Conservation (phyloP, 1,140 invertebrate genomes). For the Amphibalanus amphitrite region DNA sequence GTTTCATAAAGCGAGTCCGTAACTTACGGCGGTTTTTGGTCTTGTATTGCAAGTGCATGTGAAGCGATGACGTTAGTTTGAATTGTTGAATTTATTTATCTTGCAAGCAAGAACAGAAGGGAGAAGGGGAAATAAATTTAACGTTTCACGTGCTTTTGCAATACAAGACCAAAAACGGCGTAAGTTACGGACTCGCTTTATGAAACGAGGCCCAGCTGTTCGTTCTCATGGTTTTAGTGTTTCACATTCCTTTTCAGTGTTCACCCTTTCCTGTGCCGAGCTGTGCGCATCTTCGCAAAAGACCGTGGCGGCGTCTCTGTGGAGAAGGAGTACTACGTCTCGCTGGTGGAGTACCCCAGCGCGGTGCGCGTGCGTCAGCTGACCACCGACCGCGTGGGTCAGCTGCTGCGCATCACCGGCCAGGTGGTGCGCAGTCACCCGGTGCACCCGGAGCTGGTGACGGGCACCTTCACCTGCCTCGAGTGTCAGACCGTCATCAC, state of each 20-base stretch:
- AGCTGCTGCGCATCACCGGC: constrained; percentile 83
- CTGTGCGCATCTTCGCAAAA: constrained; percentile 75
- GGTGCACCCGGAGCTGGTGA: constrained; percentile 38
- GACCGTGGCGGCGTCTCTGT: constrained; percentile 51
- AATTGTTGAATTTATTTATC: too few species aligned
- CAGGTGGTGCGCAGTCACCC: constrained; percentile 97
- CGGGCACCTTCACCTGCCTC: constrained; percentile 81
- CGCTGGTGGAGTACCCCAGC: constrained; percentile 80
- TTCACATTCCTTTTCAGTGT: constrained; percentile 59
- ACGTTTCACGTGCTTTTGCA: too few species aligned
- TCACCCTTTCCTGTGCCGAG: constrained; percentile 84
- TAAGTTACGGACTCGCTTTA: too few species aligned
- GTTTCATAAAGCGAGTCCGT: too few species aligned
- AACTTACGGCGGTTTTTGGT: too few species aligned
- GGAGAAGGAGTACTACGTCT: constrained; percentile 87
- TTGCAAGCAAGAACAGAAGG: too few species aligned
- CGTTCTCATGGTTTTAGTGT: too few species aligned
- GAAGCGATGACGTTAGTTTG: too few species aligned
- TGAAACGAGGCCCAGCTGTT: too few species aligned
- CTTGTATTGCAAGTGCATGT: too few species aligned
- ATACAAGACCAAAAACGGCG: too few species aligned
- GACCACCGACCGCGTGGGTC: constrained; percentile 80
- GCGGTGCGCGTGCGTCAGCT: constrained; percentile 82
- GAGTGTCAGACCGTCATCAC: constrained; percentile 91
- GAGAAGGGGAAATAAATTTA: too few species aligned